Percentiles rank a stretch among this genome's conserved stretches.
These are phyloP conservation scores for Mus caroli DNA, from an alignment of 2,797 vertebrate species.

Conservation along the genomic window DNA sequence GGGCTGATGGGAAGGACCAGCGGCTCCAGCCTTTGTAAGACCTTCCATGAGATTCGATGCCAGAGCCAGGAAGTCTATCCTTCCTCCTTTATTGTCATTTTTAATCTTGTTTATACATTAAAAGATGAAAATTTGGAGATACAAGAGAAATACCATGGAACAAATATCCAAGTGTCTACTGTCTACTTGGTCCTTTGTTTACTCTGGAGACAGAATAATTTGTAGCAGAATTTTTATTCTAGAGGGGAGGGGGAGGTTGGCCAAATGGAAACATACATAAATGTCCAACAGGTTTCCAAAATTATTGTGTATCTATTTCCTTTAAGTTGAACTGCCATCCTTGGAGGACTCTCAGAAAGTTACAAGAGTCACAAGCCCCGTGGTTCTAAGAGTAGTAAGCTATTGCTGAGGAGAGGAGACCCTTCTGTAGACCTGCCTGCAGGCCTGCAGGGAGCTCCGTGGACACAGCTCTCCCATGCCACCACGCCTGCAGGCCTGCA, in stretches of 20 bases:
- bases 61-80: background rate
- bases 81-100: background rate
- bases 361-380: background rate
- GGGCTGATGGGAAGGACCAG: background rate
- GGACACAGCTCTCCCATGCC: background rate
- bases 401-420: background rate
- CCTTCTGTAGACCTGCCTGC: background rate
- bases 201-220: background rate
- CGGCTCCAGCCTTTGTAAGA: background rate
- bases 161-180: background rate
- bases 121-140: slow-evolving; percentile 6
- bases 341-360: background rate
- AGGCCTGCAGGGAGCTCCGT: background rate
- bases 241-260: background rate
- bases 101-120: background rate
- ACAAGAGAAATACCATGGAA: background rate
- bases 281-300: background rate
- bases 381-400: background rate
- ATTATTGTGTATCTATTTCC: background rate
- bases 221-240: background rate
- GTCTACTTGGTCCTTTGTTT: background rate
- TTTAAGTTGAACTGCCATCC: background rate
- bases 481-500: too few species aligned
- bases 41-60: background rate
- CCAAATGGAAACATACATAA: background rate